phyloP scores from a whole-genome alignment of 2,888 invertebrate species.

The Nomada ferruginata region DNA sequence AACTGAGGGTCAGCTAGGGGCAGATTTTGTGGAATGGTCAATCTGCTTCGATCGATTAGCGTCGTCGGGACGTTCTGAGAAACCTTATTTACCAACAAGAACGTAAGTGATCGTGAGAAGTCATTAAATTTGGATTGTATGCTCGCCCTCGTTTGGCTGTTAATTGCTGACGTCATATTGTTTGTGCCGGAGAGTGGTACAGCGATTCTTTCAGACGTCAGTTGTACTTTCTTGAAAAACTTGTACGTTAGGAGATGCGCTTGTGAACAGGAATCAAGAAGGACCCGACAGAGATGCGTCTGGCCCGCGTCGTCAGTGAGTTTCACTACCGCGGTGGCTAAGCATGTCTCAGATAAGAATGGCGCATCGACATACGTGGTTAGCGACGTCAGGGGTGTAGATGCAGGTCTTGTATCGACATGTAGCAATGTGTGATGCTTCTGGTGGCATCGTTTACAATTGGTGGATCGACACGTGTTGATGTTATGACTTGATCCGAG shows the following conservation, averaged over 20 bases:
- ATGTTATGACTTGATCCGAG: neutral
- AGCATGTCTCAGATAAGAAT: neutral
- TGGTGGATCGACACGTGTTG: neutral
- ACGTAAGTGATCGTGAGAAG: too few relatives aligned
- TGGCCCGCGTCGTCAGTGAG: neutral
- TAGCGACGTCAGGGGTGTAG: neutral
- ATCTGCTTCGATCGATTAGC: too few relatives aligned
- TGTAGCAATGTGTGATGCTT: neutral
- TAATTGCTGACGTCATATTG: neutral
- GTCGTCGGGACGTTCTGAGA: too few relatives aligned
- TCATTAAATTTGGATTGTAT: too few relatives aligned
- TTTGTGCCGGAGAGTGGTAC: neutral
- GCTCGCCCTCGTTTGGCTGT: too few relatives aligned
- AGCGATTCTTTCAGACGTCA: neutral
- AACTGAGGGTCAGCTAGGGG: neutral
- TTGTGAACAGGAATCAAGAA: neutral
- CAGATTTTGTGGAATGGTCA: neutral
- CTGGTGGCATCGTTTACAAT: neutral
- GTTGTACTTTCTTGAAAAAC: neutral
- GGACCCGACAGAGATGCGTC: neutral
- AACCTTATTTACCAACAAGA: too few relatives aligned
- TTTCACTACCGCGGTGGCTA: neutral
- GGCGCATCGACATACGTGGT: neutral
- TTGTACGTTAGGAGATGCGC: neutral
- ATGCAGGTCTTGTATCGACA: neutral